Evolutionary conservation across 2,888 invertebrate genomes (phyloP), one percentile per base, ranked within the genome.

Genomic region (Criorhina ranunculi): DNA sequence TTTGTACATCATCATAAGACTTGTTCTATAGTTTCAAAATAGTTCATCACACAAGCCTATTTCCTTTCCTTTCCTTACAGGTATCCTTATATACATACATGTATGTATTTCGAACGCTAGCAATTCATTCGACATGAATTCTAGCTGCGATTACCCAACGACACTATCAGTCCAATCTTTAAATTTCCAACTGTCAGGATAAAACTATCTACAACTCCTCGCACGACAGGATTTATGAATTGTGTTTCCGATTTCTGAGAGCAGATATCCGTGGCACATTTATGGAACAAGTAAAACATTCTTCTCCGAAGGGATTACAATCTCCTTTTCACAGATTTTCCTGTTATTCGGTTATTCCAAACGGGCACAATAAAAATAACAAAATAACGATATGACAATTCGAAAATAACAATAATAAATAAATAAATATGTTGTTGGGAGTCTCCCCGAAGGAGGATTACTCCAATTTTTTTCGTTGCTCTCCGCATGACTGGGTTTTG

Each of bases 321-420:
- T 60, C 60, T 8, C 15, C 29, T 42, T 60, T 44, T 57, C 69
- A 55, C 12, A 8, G 8, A 24, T 12, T 53, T 33, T 15, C 6
- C 60, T 19, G 15, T 60, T 60, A 12, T 46, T 55, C 29, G 33
- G 55, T 60, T 60, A 24, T 51, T 59, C 70, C 62, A 40, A 70
- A 76, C 46, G 33, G 44, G 49, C 49, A 66, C 62, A 53, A 78
- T 78, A 64, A 62, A 67, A 73, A 69, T 78, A 83, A 73, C 51
- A 62, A 60, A 67, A 72, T 70, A 69, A 69, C 69, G 62, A 66
- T 78, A 78, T 57, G 79, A 79, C 83, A 79, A 73, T 83, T 79
- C 40, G 79, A 69, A 83, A 83, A 83, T 79, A 83, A 79, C 35
- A 60, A 83, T 72, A 78, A 66, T 66, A 78, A 62, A 78, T 53